phyloP scores from a whole-genome alignment of 2,888 invertebrate species.

The Andrena minutula region DNA sequence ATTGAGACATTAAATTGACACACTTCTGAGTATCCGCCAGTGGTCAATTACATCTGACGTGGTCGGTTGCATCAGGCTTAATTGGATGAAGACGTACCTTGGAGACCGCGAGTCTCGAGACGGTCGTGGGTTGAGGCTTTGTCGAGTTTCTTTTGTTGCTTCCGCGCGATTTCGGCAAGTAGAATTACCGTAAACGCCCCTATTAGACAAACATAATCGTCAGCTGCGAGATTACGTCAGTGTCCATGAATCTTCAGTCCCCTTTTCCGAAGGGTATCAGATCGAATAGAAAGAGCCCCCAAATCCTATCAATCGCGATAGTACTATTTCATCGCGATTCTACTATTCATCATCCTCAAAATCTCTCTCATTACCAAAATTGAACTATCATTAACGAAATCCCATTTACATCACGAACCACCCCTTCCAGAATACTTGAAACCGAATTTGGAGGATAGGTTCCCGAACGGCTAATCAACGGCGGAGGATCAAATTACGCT shows the following conservation, averaged over 20 bases:
- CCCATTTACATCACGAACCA: neutral
- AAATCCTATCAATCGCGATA: too few relatives aligned
- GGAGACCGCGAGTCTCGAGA: slow-evolving; percentile 41
- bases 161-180: neutral
- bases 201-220: too few relatives aligned
- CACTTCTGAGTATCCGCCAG: slow-evolving; percentile 48
- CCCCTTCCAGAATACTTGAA: neutral
- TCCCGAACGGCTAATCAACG: neutral
- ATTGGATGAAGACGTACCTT: slow-evolving; percentile 76
- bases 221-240: too few relatives aligned
- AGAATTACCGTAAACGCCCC: neutral
- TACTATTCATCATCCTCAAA: neutral
- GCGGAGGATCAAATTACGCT: neutral
- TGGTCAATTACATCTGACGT: slow-evolving; percentile 75
- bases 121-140: slow-evolving; percentile 28
- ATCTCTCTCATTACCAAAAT: neutral
- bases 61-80: slow-evolving; percentile 67
- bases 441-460: neutral
- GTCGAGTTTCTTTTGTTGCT: slow-evolving; percentile 32
- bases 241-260: too few relatives aligned
- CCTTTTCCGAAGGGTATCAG: too few relatives aligned
- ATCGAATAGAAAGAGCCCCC: too few relatives aligned
- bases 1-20: slow-evolving; percentile 59
- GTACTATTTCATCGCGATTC: neutral
- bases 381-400: neutral